Evolutionary conservation across 2,797 vertebrate species (phyloP).

Genomic region (Oophaga sylvatica): DNA sequence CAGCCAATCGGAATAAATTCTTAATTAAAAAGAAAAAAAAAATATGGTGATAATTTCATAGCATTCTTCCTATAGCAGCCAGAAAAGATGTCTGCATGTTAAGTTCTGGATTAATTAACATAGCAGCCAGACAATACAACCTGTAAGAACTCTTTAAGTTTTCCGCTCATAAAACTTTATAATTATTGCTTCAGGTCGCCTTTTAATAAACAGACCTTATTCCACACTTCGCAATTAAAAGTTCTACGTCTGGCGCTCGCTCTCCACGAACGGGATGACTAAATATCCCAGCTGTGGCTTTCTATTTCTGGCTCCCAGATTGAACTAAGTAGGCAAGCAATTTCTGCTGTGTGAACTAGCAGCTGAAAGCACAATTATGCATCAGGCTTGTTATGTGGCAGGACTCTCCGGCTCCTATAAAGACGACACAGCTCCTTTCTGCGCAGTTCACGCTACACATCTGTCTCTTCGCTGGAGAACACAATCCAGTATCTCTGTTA

Average conservation of each 20-base stretch:
- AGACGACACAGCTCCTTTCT: constrained; percentile 19
- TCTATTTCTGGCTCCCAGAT: constrained; percentile 22
- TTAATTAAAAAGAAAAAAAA: too few relatives aligned
- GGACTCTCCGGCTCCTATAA: background rate
- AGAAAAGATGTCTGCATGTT: background rate
- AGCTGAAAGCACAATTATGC: constrained; percentile 42
- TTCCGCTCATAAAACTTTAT: background rate
- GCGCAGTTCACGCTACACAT: background rate
- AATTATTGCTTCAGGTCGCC: constrained; percentile 43
- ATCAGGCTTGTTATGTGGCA: constrained; percentile 11
- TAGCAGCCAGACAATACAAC: constrained; percentile 4
- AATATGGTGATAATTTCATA: too few relatives aligned
- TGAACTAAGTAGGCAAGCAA: constrained; percentile 30
- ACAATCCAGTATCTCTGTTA: background rate
- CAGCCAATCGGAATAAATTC: too few relatives aligned
- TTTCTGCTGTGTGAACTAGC: background rate
- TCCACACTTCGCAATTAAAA: constrained; percentile 41
- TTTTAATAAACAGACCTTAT: constrained; percentile 37
- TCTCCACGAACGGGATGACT: background rate
- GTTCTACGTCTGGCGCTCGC: background rate
- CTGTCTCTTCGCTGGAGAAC: constrained; percentile 11
- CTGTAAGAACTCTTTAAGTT: background rate
- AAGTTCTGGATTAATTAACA: constrained; percentile 9
- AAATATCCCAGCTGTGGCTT: background rate
- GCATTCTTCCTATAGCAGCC: too few relatives aligned